Evolutionary conservation across 2,888 invertebrate genomes (phyloP), one percentile per base, ranked within the genome.

Genomic region (Pollenia angustigena): DNA sequence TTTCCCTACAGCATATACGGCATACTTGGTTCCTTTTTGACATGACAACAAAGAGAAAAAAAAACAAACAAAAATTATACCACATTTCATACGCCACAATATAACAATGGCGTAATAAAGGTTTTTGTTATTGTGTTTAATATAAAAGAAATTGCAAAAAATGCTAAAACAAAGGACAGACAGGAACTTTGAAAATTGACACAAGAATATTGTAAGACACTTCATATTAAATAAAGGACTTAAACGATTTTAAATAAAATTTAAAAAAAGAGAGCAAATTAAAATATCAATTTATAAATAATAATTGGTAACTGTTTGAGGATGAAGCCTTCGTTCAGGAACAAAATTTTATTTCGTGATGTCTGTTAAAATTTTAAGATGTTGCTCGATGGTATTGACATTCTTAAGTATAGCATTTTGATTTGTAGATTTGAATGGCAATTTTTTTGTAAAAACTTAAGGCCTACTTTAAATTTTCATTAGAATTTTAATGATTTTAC

Each of bases 11-110:
- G 82, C 60, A 66, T 46, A 52, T 46, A 74, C 7, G 7, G 10
- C n/a, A 8, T 9, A 10, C n/a, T 74, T 58, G 66, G 80, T 44
- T 75, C 69, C 58, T 56, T 60, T 62, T 76, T 76, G 66, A 54
- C 60, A 58, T 64, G 16, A 66, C 40, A 72, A 66, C 40, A 72
- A 60, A 72, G 52, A 50, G 14, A 78, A 64, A 69, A 54, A 6
- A n/a, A n/a, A n/a, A n/a, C n/a, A n/a, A 64, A 64, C 11, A 64
- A 54, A 42, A 32, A 64, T 40, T 69, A 83, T 71, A 58, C 84
- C 78, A 66, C 74, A 84, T 66, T 87, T 87, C 81, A 87, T 72
- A 81, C 84, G 68, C 72, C 81, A 81, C 81, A 74, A 74, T 68
- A 72, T 66, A 78, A 84, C 56, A 78, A 81, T 78, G 72, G 68